Percentiles rank a stretch among this genome's conserved stretches.
phyloP scores from a whole-genome alignment of 1,140 invertebrate species.

The Drosophila bifasciata region DNA sequence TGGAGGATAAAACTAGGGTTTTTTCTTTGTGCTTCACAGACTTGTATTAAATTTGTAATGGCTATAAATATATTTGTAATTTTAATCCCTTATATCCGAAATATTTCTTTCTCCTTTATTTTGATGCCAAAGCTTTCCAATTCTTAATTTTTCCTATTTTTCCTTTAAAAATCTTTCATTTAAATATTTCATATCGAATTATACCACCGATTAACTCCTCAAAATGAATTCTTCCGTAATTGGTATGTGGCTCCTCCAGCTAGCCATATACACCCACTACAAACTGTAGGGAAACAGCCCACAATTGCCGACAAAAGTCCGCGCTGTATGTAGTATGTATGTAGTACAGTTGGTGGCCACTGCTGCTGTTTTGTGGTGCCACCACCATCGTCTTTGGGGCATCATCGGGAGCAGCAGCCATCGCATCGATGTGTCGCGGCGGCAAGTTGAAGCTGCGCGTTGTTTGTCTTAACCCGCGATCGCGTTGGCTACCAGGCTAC shows the following conservation, averaged over 20 bases:
- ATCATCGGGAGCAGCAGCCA: slow-evolving; percentile 37
- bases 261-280: not conserved
- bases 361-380: slow-evolving; percentile 5
- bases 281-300: slow-evolving; percentile 24
- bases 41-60: too few species aligned
- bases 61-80: too few species aligned
- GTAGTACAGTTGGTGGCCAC: not conserved
- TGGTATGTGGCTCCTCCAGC: not conserved
- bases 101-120: too few species aligned
- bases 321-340: not conserved
- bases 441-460: slow-evolving; percentile 30
- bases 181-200: too few species aligned
- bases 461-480: slow-evolving; percentile 23
- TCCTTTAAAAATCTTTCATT: too few species aligned
- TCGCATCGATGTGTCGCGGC: slow-evolving; percentile 50
- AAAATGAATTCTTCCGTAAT: too few species aligned
- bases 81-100: too few species aligned
- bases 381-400: slow-evolving; percentile 17
- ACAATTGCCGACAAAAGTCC: slow-evolving; percentile 60
- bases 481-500: slow-evolving; percentile 22
- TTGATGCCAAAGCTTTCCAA: too few species aligned
- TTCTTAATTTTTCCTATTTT: too few species aligned
- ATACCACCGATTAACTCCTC: too few species aligned
- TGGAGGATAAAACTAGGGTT: not conserved
- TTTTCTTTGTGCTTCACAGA: too few species aligned